phyloP scores from a whole-genome alignment of 2,888 invertebrate genomes.

The Rhamnusium bicolor region DNA sequence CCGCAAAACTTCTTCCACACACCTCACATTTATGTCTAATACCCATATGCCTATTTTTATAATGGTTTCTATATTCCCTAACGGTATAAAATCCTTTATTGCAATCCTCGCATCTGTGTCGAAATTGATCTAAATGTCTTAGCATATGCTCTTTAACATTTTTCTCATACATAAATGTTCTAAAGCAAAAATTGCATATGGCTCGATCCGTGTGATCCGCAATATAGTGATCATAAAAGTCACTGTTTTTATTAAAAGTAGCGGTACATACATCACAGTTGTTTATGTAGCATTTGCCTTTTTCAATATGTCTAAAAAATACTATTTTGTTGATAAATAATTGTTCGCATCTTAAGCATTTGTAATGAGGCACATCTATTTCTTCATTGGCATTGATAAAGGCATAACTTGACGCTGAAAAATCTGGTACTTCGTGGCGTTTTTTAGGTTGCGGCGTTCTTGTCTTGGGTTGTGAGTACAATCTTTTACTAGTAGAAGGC shows the following conservation, averaged over 20 bases:
- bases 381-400: constrained; percentile 64
- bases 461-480: constrained; percentile 48
- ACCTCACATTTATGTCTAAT: constrained; percentile 68
- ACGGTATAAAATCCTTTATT: constrained; percentile 70
- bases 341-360: constrained; percentile 69
- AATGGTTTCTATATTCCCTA: constrained; percentile 69
- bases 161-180: constrained; percentile 70
- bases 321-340: constrained; percentile 69
- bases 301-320: constrained; percentile 69
- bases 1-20: constrained; percentile 69
- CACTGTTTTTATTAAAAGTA: constrained; percentile 65
- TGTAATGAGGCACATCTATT: constrained; percentile 66
- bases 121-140: constrained; percentile 69
- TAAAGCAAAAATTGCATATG: constrained; percentile 69
- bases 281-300: constrained; percentile 69
- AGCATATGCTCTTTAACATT: constrained; percentile 70
- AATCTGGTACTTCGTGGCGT: constrained; percentile 67
- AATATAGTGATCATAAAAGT: constrained; percentile 67
- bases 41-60: constrained; percentile 70
- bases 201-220: constrained; percentile 67
- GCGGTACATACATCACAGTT: constrained; percentile 68
- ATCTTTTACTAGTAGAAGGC: constrained; percentile 44
- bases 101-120: constrained; percentile 69
- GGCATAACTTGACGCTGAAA: constrained; percentile 66
- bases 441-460: constrained; percentile 59